Percentiles rank a stretch among this genome's conserved stretches.
phyloP scores from a whole-genome alignment of 2,888 invertebrate species.

The Meloe dianella region DNA sequence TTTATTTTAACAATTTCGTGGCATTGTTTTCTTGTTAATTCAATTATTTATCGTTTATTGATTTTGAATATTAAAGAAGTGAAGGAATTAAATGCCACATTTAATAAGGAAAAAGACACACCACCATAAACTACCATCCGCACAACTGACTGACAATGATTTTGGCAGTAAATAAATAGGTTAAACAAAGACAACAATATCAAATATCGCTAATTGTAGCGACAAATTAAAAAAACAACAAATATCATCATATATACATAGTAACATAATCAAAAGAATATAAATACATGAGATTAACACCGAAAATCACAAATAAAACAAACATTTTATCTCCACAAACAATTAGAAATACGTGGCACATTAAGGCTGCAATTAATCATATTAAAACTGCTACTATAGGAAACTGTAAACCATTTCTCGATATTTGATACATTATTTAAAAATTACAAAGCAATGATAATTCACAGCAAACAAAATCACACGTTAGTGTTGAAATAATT shows the following conservation, averaged over 20 bases:
- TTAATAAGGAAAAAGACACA: neutral
- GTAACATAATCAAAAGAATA: neutral
- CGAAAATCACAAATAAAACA: neutral
- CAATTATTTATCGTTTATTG: neutral
- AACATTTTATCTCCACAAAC: too few species aligned
- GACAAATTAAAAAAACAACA: neutral
- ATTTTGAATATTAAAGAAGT: neutral
- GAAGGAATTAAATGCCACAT: neutral
- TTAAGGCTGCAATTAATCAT: too few species aligned
- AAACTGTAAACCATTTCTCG: too few species aligned
- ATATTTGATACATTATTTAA: too few species aligned
- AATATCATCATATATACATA: neutral
- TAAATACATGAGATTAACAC: neutral
- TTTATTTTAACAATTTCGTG: neutral
- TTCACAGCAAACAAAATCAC: too few species aligned
- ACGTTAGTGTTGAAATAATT: too few species aligned
- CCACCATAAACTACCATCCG: neutral
- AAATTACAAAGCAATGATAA: too few species aligned
- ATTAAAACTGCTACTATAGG: too few species aligned
- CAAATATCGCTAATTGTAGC: neutral
- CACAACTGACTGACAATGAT: slow-evolving; percentile 14
- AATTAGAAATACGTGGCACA: too few species aligned
- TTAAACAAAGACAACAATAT: slow-evolving; percentile 15
- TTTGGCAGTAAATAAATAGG: slow-evolving; percentile 12
- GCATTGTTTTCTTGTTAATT: neutral